These are phyloP conservation scores for Odontomyia ornata DNA, from an alignment of 2,888 invertebrate genomes.

Conservation along the genomic window DNA sequence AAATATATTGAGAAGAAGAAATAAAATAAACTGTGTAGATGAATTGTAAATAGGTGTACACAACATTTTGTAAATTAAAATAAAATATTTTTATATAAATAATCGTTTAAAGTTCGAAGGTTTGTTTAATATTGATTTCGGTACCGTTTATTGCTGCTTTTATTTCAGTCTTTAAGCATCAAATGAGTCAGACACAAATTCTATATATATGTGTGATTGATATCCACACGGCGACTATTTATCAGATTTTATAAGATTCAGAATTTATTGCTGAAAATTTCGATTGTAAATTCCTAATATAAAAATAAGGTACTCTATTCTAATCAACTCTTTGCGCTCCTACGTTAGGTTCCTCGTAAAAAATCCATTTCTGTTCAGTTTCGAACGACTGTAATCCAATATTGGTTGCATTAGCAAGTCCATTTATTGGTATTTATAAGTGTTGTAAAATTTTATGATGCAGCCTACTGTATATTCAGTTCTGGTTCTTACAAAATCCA, in stretches of 20 bases:
- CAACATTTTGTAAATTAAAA: slow-evolving; percentile 42
- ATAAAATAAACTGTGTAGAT: not conserved
- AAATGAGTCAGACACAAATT: too few species aligned
- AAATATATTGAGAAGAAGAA: not conserved
- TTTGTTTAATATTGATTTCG: too few species aligned
- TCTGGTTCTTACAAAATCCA: not conserved
- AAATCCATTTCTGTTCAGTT: not conserved
- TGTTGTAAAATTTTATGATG: slow-evolving; percentile 37
- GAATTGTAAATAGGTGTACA: slow-evolving; percentile 18
- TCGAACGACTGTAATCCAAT: not conserved
- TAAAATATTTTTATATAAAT: slow-evolving; percentile 39
- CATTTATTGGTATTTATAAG: slow-evolving; percentile 39
- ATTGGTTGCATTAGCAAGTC: slow-evolving; percentile 30
- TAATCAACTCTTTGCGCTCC: not conserved
- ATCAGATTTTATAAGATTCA: too few species aligned
- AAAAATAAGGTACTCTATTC: not conserved
- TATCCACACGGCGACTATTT: too few species aligned
- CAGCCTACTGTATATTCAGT: not conserved
- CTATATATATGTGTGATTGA: too few species aligned
- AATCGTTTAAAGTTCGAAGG: not conserved
- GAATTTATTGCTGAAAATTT: too few species aligned
- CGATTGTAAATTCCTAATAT: too few species aligned
- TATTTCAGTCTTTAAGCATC: too few species aligned
- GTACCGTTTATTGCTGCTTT: too few species aligned
- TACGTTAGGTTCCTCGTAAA: not conserved